Base-by-base conservation (phyloP, 2,797 vertebrate genomes). In the Syncerus caffer region DNA sequence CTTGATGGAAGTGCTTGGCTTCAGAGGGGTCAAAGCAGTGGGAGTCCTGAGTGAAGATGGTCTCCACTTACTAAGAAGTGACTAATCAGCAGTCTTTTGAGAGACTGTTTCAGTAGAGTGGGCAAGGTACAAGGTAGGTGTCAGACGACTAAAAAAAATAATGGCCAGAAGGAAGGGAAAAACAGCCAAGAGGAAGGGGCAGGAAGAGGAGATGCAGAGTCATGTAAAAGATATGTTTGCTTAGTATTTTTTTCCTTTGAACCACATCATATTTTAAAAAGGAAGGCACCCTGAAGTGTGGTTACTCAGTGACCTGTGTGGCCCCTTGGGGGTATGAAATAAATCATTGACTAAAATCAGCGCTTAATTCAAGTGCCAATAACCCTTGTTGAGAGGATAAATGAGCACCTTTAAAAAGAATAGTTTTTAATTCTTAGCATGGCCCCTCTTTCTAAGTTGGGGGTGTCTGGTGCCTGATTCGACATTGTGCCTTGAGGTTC, bases 331-430 rank as follows among this genome's bases (percentile, higher is more conserved):
- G n/a, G 34, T 74, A 79, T 89, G 31, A 93, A 86, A 15, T 89
- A 95, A 95, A 89, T 76, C 74, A 86, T 10, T 84, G 89, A 89
- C 60, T 96, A 92, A 93, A 90, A 84, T 88, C 4, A 84, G 27
- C 57, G 3, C 67, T 78, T 91, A 79, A 85, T 79, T 58, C 79
- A 67, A 71, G 45, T 74, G 78, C 47, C 58, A 34, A 23, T 51
- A 86, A 79, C 42, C 51, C 29, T 58, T 51, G 55, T 62, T 29
- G 9, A 85, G 57, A 38, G n/a, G 31, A 50, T 90, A 83, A 60
- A 82, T 47, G 45, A 96, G 58, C 17, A 76, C 51, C 60, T 74
- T 89, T 87, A 71, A 87, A 78, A 62, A 57, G 25, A 84, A 42
- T 23, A 9, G 19, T 55, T 64, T 78, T 88, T 51, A 51, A 60